Evolutionary conservation across 2,113 vertebrate genomes (phyloP).

Genomic region (Catharus bicknelli): DNA sequence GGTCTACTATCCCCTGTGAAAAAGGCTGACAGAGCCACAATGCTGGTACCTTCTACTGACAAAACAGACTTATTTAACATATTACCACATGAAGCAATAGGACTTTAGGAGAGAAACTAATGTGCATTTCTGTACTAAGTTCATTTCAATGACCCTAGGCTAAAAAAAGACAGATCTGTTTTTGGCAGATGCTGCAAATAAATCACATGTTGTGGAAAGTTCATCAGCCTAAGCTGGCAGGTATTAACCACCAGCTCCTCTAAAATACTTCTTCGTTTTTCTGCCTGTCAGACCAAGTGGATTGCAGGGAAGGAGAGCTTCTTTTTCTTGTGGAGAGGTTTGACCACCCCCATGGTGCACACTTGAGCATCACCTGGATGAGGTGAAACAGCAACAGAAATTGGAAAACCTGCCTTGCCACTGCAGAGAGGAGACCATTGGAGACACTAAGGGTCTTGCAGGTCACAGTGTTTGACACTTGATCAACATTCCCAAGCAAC

Average conservation of each 20-base stretch:
- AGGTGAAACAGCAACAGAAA: not conserved
- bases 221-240: not conserved
- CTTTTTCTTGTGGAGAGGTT: not conserved
- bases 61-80: not conserved
- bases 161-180: not conserved
- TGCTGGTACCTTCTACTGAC: not conserved
- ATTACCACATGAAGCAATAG: not conserved
- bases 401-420: not conserved
- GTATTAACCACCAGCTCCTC: not conserved
- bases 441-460: not conserved
- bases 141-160: not conserved
- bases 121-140: not conserved
- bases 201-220: not conserved
- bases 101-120: not conserved
- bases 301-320: not conserved
- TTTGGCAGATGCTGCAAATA: not conserved
- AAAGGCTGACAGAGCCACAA: not conserved
- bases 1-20: not conserved
- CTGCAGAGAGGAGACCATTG: not conserved
- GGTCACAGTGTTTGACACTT: fast-evolving
- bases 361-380: not conserved
- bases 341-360: not conserved
- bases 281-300: not conserved
- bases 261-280: not conserved
- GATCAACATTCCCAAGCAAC: not conserved